Evolutionary conservation across 2,888 invertebrate genomes (phyloP).

Genomic region (Pachycephus smyrnensis): DNA sequence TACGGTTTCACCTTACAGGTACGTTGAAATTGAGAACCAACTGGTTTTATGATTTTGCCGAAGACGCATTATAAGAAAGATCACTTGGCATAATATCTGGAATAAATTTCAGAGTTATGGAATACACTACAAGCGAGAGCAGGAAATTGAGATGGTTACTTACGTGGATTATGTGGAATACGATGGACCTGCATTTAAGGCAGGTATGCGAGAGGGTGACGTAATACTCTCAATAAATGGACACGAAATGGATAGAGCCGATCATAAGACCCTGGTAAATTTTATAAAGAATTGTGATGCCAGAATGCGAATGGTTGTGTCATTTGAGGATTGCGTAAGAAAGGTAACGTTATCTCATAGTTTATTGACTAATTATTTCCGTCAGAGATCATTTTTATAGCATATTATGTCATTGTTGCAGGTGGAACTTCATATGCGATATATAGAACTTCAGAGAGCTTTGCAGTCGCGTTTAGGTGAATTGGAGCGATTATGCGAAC

Average conservation of each 20-base stretch:
- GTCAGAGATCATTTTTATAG: not conserved
- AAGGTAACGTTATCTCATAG: conserved; percentile 72
- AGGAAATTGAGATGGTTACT: conserved; percentile 95
- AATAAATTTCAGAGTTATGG: conserved; percentile 83
- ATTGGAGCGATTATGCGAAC: conserved; percentile 82
- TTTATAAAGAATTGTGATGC: conserved; percentile 91
- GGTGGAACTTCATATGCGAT: conserved; percentile 93
- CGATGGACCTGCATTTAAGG: conserved; percentile 90
- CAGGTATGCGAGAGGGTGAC: conserved; percentile 96
- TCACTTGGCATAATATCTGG: not conserved
- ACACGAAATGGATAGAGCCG: conserved; percentile 94
- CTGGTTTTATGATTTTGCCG: not conserved
- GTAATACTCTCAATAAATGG: conserved; percentile 97
- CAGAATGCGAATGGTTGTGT: conserved; percentile 94
- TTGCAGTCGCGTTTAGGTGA: conserved; percentile 88
- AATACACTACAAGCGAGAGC: conserved; percentile 93
- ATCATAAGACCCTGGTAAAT: conserved; percentile 92
- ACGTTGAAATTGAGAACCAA: conserved; percentile 22
- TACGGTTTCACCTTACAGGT: conserved; percentile 95
- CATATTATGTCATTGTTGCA: conserved; percentile 48
- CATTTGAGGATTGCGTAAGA: conserved; percentile 95
- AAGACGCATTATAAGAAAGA: not conserved
- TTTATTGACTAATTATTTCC: conserved; percentile 3
- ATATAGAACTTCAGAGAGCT: conserved; percentile 87
- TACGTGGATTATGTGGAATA: conserved; percentile 97